Evolutionary conservation across 2,797 vertebrate species (phyloP).

Genomic region (Pseudomugil tenellus): DNA sequence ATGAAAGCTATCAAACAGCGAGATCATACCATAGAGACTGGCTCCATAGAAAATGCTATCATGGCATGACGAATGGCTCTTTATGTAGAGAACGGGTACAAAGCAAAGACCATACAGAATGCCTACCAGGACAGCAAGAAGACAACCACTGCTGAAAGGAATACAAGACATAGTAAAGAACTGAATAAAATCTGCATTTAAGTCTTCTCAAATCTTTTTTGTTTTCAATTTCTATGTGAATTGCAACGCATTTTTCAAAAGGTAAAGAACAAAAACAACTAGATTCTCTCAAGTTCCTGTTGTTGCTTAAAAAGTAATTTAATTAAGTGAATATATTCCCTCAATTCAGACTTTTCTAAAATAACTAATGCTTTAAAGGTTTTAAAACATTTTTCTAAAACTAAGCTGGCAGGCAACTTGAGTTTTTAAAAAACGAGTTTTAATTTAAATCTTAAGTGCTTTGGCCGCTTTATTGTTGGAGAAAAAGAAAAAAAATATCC

Average conservation of each 20-base stretch:
- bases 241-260: neutral
- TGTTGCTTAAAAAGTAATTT: neutral
- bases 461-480: neutral
- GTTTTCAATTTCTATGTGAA: conserved; percentile 1
- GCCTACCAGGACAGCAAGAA: conserved; percentile 85
- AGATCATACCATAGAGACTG: conserved; percentile 85
- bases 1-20: neutral
- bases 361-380: neutral
- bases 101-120: conserved; percentile 87
- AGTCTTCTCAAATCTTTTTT: neutral
- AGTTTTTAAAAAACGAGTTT: neutral
- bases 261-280: neutral
- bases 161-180: neutral
- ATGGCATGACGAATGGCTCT: conserved; percentile 83
- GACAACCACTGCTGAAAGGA: conserved; percentile 81
- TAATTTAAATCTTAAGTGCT: neutral
- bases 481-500: neutral
- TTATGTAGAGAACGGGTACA: conserved; percentile 90
- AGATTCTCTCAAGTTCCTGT: neutral
- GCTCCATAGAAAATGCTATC: conserved; percentile 85
- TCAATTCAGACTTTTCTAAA: neutral
- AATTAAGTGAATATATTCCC: neutral
- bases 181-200: neutral
- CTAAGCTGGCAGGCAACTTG: neutral
- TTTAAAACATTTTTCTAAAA: neutral